Base-by-base conservation (phyloP, 92 coral and sea anemone genomes). In the Heteractis magnifica region DNA sequence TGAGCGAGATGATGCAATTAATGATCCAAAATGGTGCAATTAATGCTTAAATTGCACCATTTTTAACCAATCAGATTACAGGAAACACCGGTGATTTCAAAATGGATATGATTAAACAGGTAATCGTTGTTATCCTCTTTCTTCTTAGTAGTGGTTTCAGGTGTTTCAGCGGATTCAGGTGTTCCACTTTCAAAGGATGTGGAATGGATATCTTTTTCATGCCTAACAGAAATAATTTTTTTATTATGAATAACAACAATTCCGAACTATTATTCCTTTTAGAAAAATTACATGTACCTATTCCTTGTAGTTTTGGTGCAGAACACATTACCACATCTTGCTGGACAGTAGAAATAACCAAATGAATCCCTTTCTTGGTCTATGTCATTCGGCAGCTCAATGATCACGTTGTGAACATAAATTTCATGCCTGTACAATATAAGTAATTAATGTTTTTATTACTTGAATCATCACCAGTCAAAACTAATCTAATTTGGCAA, bases 241-340 rank as follows among this genome's bases (percentile, higher is more conserved):
- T n/a, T 12, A 68, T 68, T 68, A 68, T 68, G 73, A 68, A 68
- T 68, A 12, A 68, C 16, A 59, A 59, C 65, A 59, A 59, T 59
- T 59, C 65, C 65, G 1, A 59, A 3, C 65, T 59, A 59, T 59
- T 59, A 59, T 59, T 59, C 65, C 65, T 1, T 59, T 68, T 68
- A n/a, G 21, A 12, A 68, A 72, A 20, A n/a, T 34, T 72, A 72
- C 41, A 21, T 26, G 41, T 72, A 88, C 91, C 88, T 79, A 71
- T 88, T 84, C 80, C 91, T 78, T 71, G 88, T 79, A 16, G 84
- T 79, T 68, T 83, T 83, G n/a, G 91, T 88, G 16, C 82, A 77
- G 84, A 77, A 88, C 3, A 83, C 91, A 53, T 76, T 55, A 44
- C 88, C 85, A 79, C 91, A 88, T 52, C 81, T 71, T 73, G 72